Evolutionary conservation across 2,113 vertebrate species (phyloP), one percentile per base, ranked within the genome.

Genomic region (Aspidoscelis tigris): DNA sequence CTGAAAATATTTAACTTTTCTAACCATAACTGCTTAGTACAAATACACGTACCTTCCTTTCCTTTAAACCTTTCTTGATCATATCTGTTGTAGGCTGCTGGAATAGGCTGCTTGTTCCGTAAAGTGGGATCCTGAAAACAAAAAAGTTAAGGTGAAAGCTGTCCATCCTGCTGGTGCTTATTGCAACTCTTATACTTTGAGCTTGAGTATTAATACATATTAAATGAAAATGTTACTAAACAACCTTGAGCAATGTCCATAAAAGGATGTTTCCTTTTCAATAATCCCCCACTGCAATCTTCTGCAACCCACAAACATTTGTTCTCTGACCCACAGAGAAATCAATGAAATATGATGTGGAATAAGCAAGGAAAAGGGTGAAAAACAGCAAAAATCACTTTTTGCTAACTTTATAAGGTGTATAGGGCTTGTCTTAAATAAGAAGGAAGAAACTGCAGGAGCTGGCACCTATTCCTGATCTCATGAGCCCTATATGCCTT

Each of bases 21-120:
- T 16, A 50, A 18, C 4, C 16, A 33, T 7, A 69, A 50, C 21
- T 69, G 18, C 18, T 26, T n/a, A n/a, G 22, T 3, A 86, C 12
- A 41, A 16, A 58, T 47, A 84, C 1, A 87, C 96, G 96, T 92
- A 97, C 99, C 99, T 93, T 99, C 99, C 97, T 99, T 99, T 90
- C 98, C 98, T 96, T 99, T 99, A 93, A 99, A 99, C 89, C 98
- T 95, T 95, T 99, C 99, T 92, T 99, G 99, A 95, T 98, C 98
- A 0, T 99, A 99, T 97, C 99, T 97, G 95, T 99, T 99, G 93
- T 99, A 99, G 65, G 98, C 98, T 68, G 98, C 98, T 84, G 97
- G 98, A 84, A 98, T 97, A 20, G 98, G 98, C 90, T 99, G 98
- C 88, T 99, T 99, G 93, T 96, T 99, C 88, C 98, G 95, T 85